Evolutionary conservation across 2,888 invertebrate genomes (phyloP), one percentile per base, ranked within the genome.

Genomic region (Pristionchus entomophagus): DNA sequence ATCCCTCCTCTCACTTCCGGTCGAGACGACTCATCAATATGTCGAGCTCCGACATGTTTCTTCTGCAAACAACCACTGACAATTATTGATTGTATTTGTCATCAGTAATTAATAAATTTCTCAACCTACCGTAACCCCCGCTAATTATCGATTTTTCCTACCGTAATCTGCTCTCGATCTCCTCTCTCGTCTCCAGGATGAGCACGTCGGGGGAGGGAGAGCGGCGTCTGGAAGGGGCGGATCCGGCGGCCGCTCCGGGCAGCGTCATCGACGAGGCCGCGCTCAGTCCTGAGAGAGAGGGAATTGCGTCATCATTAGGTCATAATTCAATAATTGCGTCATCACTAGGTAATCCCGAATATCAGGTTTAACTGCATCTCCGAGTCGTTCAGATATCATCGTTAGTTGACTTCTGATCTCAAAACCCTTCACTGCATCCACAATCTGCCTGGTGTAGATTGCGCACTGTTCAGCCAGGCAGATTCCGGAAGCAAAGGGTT

Each of bases 81-180:
- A 62, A 26, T 26, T 29, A n/a, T 32, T 32, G 26, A 69, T 32
- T 38, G 10, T 10, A 8, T 49, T 19, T 14, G 10, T 32, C 32
- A 45, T 41, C 32, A 35, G 4, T 22, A 53, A 19, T 32, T 51
- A 8, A 49, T 49, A 12, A 6, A 35, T 77, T 26, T 6, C 41
- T 12, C n/a, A 45, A 26, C 41, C 35, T 32, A 49, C 78, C 51
- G n/a, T 19, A 78, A 77, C 22, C 45, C n/a, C n/a, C n/a, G n/a
- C 59, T 29, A 59, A 65, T 65, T 53, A 35, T 80, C 53, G 49
- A 77, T 81, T 80, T 29, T 45, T 35, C 35, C 45, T 49, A 84
- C 85, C 77, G n/a, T 38, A 85, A 38, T 41, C 85, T 49, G 26
- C 35, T 85, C 77, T 85, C 85, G 26, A 85, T 85, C 73, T 85